Conservation (phyloP, 2,888 invertebrate species). For the Gastracanthus pulcherrimus region DNA sequence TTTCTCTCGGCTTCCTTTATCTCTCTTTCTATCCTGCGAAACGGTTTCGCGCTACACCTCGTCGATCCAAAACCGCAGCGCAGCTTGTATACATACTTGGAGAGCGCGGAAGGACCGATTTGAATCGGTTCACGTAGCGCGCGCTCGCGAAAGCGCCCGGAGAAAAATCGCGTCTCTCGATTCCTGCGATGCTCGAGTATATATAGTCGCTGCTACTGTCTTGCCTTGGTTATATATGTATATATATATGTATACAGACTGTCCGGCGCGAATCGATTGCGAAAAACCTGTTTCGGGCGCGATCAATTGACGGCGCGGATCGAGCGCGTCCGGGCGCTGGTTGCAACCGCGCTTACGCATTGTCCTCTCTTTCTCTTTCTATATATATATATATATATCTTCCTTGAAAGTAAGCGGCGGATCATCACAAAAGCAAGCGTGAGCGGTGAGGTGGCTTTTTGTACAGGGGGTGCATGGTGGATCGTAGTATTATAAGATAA, state of each 20-base stretch:
- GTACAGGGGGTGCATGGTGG: too few relatives aligned
- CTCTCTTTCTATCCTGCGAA: neutral
- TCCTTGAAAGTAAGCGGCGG: neutral
- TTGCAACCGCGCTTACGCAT: slow-evolving; percentile 49
- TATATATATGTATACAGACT: slow-evolving; percentile 57
- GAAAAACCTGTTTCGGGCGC: slow-evolving; percentile 61
- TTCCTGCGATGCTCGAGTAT: slow-evolving; percentile 58
- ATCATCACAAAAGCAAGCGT: too few relatives aligned
- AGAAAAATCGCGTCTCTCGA: slow-evolving; percentile 63
- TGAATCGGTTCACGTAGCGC: slow-evolving; percentile 62
- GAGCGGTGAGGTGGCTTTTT: too few relatives aligned
- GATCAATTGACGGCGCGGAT: slow-evolving; percentile 29
- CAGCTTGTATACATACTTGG: neutral
- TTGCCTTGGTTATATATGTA: too few relatives aligned
- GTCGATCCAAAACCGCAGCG: slow-evolving; percentile 56
- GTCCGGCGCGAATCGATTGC: slow-evolving; percentile 66
- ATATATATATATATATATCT: neutral
- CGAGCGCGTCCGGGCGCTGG: slow-evolving; percentile 25
- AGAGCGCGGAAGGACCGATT: slow-evolving; percentile 61
- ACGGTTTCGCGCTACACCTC: slow-evolving; percentile 42
- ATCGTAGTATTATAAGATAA: too few relatives aligned
- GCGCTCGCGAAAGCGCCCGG: slow-evolving; percentile 34
- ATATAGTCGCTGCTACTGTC: neutral
- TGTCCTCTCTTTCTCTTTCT: slow-evolving; percentile 23
- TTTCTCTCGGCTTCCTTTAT: neutral